phyloP scores from a whole-genome alignment of 2,113 vertebrate genomes.

The Arvicanthis niloticus region DNA sequence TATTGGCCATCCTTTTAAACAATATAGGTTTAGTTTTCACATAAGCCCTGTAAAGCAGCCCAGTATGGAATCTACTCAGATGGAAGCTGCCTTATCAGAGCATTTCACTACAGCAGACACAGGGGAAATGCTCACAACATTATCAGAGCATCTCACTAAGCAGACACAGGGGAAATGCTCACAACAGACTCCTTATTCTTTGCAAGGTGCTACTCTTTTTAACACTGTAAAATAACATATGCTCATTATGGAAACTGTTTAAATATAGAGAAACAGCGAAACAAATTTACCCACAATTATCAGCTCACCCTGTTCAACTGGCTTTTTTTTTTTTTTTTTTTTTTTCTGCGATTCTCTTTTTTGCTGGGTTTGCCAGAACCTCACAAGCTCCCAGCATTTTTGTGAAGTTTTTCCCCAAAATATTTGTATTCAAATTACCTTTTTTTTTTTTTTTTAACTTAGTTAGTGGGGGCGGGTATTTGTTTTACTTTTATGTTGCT shows the following conservation, averaged over 20 bases:
- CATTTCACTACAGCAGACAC: rapidly evolving
- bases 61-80: rapidly evolving
- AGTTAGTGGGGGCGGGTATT: background rate
- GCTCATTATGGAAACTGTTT: background rate
- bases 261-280: background rate
- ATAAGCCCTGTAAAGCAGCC: background rate
- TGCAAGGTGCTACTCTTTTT: background rate
- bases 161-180: background rate
- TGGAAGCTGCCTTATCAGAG: background rate
- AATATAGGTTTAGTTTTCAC: background rate
- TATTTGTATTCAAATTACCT: background rate
- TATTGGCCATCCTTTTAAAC: background rate
- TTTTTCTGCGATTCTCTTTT: background rate
- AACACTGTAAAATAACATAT: background rate
- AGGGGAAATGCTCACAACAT: too few relatives aligned
- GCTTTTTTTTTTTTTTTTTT: background rate
- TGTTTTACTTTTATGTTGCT: background rate
- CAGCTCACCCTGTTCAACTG: background rate
- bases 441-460: background rate
- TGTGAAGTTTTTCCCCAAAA: background rate
- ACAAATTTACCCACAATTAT: background rate
- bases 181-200: background rate
- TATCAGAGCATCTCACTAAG: too few relatives aligned
- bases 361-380: background rate
- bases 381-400: background rate